Evolutionary conservation across 2,113 vertebrate species (phyloP).

Genomic region (Nymphicus hollandicus): DNA sequence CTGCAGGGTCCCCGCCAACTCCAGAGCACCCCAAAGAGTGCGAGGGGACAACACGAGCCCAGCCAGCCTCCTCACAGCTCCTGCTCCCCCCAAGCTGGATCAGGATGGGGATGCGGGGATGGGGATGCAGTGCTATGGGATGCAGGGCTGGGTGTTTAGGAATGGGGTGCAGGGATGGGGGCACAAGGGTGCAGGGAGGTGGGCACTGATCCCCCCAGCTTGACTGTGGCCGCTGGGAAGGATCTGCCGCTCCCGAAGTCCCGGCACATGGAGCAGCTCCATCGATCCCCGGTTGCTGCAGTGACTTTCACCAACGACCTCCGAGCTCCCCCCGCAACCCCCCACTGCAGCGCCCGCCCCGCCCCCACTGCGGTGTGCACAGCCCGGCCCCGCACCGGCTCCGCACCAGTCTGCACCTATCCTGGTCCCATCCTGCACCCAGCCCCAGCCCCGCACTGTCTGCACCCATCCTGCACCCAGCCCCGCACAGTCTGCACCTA

Average conservation of each 20-base stretch:
- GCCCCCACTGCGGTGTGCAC: no score
- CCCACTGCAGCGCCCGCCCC: neutral
- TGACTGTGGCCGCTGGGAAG: neutral
- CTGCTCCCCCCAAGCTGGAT: neutral
- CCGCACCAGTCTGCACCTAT: neutral
- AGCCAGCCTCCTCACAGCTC: neutral
- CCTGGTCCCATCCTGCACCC: neutral
- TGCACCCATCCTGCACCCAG: neutral
- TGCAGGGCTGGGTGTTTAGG: neutral
- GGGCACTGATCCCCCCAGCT: neutral
- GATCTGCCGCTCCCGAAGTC: constrained; percentile 29
- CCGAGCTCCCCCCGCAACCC: neutral
- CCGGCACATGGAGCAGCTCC: neutral
- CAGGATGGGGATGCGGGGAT: neutral
- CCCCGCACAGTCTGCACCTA: neutral
- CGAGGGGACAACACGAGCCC: neutral
- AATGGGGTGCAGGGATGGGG: neutral
- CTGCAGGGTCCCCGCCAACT: neutral
- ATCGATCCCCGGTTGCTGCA: constrained; percentile 30
- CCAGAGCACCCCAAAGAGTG: neutral
- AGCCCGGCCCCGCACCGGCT: no score
- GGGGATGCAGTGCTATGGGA: neutral
- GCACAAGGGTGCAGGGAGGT: neutral
- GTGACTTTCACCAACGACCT: constrained; percentile 73
- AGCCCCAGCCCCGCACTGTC: neutral